These are phyloP conservation scores for Drosophila takahashii DNA, from an alignment of 1,140 invertebrate species.

Conservation along the genomic window DNA sequence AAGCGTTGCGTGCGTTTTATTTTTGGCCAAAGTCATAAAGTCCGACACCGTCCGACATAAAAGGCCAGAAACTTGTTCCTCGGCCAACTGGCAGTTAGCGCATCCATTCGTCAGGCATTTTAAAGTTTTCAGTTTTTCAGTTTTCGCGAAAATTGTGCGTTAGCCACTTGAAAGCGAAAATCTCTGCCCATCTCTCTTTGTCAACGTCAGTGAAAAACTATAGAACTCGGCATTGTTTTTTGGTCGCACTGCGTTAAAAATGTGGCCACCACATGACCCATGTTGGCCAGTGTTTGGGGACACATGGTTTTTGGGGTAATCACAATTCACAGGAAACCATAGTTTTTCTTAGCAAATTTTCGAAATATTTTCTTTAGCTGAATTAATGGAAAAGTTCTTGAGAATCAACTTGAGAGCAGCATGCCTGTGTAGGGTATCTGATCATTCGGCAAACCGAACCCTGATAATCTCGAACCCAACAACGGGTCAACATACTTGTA, in stretches of 20 bases:
- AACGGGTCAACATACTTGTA: constrained; percentile 38
- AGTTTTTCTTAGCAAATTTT: constrained; percentile 17
- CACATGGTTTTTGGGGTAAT: constrained; percentile 43
- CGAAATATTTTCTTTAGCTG: constrained; percentile 9
- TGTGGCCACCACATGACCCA: constrained; percentile 74
- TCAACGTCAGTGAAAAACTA: constrained; percentile 42
- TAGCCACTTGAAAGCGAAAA: constrained; percentile 70
- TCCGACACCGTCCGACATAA: constrained; percentile 54
- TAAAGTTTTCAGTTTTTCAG: constrained; percentile 54
- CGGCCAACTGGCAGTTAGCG: constrained; percentile 67
- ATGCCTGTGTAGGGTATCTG: constrained; percentile 1
- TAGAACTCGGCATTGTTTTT: constrained; percentile 30
- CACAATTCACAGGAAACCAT: constrained; percentile 46
- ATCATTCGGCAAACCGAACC: not conserved
- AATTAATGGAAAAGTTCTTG: constrained; percentile 46
- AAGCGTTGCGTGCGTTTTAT: constrained; percentile 74
- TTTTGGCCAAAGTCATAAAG: constrained; percentile 80
- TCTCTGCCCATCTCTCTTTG: constrained; percentile 35
- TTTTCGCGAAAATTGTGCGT: constrained; percentile 59
- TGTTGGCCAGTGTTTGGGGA: constrained; percentile 43
- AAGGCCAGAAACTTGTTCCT: constrained; percentile 73
- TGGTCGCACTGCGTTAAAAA: constrained; percentile 49
- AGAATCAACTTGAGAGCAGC: constrained; percentile 15
- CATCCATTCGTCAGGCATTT: constrained; percentile 76
- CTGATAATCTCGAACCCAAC: constrained; percentile 1